Evolutionary conservation across 1,140 invertebrate genomes (phyloP).

Genomic region (Periplaneta americana): DNA sequence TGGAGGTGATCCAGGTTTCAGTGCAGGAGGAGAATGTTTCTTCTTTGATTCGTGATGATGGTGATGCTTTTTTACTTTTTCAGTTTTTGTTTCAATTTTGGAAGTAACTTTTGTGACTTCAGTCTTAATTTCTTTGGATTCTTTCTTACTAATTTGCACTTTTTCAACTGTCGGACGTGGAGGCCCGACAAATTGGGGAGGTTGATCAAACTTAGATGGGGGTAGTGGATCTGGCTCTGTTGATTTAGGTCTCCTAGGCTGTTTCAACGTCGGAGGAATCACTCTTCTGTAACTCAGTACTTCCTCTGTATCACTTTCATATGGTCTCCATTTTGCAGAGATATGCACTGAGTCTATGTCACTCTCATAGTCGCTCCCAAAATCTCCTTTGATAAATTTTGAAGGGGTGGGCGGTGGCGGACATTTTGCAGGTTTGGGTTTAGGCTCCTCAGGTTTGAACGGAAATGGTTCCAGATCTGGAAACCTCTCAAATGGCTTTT

Average conservation of each 20-base stretch:
- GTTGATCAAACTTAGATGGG: constrained; percentile 51
- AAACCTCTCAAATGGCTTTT: constrained; percentile 37
- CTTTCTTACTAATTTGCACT: constrained; percentile 9
- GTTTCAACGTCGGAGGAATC: constrained; percentile 39
- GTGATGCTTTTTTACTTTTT: constrained; percentile 17
- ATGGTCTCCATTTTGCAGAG: constrained; percentile 53
- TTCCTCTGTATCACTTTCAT: constrained; percentile 60
- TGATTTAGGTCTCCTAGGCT: constrained; percentile 41
- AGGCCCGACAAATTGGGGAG: constrained; percentile 42
- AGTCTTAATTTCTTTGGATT: constrained; percentile 13
- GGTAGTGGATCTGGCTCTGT: constrained; percentile 49
- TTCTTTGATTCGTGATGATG: constrained; percentile 23
- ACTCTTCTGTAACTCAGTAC: constrained; percentile 40
- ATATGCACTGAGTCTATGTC: constrained; percentile 51
- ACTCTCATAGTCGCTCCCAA: constrained; percentile 67
- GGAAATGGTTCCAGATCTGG: constrained; percentile 47
- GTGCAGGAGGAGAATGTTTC: constrained; percentile 29
- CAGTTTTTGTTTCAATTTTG: constrained; percentile 18
- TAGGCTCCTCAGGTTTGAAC: constrained; percentile 37
- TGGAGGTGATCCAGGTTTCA: constrained; percentile 48
- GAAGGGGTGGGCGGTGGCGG: constrained; percentile 48
- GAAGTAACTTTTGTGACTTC: constrained; percentile 16
- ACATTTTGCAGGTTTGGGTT: constrained; percentile 30
- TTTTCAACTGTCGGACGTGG: constrained; percentile 37
- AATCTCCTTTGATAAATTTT: constrained; percentile 53